phyloP scores from a whole-genome alignment of 2,797 vertebrate genomes.

The Typhlichthys eigenmanni region DNA sequence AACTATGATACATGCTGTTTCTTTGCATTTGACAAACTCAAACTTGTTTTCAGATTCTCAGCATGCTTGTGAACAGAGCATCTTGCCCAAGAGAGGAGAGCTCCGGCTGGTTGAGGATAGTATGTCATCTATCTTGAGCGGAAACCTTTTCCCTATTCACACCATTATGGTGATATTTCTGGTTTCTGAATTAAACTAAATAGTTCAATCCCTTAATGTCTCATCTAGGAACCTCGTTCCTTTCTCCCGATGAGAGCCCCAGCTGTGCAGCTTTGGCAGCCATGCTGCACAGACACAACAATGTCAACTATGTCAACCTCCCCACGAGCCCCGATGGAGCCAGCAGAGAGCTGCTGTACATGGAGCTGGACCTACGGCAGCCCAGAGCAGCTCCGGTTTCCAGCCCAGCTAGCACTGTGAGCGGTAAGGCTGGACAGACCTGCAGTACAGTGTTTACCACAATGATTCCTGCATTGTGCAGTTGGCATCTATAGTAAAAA shows the following conservation, averaged over 20 bases:
- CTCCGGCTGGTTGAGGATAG: constrained; percentile 60
- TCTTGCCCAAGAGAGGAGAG: constrained; percentile 38
- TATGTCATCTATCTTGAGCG: constrained; percentile 42
- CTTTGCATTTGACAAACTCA: neutral
- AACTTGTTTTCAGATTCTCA: constrained; percentile 54
- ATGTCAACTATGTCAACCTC: constrained; percentile 84
- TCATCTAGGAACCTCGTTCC: constrained; percentile 66
- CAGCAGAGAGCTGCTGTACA: constrained; percentile 80
- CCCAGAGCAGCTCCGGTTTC: constrained; percentile 23
- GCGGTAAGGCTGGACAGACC: constrained; percentile 72
- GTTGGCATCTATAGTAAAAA: no score
- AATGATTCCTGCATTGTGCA: neutral
- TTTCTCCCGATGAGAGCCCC: constrained; percentile 43
- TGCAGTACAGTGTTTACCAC: constrained; percentile 10
- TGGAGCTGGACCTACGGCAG: constrained; percentile 83
- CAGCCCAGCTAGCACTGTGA: constrained; percentile 46
- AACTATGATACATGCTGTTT: no score
- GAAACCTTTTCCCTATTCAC: neutral
- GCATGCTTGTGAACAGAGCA: constrained; percentile 60
- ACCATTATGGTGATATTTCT: neutral
- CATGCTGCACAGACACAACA: constrained; percentile 54
- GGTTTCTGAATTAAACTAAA: neutral
- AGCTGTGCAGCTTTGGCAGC: constrained; percentile 16
- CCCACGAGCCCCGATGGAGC: constrained; percentile 79
- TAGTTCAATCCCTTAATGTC: constrained; percentile 5